These are phyloP conservation scores for Coendou prehensilis DNA, from an alignment of 2,797 vertebrate species.

Conservation along the genomic window DNA sequence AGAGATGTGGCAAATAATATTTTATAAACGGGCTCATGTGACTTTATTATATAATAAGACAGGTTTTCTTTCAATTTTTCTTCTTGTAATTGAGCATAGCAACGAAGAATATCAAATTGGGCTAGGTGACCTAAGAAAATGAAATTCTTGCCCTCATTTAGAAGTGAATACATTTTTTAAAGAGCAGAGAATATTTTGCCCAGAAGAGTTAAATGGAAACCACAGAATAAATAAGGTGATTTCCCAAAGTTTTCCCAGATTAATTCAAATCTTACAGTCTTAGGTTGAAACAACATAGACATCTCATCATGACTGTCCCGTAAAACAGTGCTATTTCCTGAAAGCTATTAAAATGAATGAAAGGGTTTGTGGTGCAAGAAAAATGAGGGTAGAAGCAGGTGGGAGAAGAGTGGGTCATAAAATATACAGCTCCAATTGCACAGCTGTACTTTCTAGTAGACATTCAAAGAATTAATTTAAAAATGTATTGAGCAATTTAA, in stretches of 20 bases:
- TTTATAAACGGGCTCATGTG: slow-evolving; percentile 31
- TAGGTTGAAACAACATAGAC: slow-evolving; percentile 57
- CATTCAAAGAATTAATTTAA: slow-evolving; percentile 61
- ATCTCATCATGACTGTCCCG: slow-evolving; percentile 1
- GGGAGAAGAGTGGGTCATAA: slow-evolving; percentile 35
- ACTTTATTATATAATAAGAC: slow-evolving; percentile 65
- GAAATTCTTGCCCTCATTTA: slow-evolving; percentile 59
- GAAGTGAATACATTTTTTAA: slow-evolving; percentile 46
- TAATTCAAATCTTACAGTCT: slow-evolving; percentile 68
- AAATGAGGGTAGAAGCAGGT: slow-evolving; percentile 60
- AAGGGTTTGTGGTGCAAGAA: slow-evolving; percentile 61
- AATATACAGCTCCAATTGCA: slow-evolving; percentile 31
- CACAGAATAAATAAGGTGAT: slow-evolving; percentile 59
- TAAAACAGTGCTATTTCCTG: slow-evolving; percentile 48
- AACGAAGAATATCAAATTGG: slow-evolving; percentile 58
- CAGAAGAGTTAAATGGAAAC: slow-evolving; percentile 64
- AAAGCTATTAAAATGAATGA: slow-evolving; percentile 58
- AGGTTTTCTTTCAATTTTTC: slow-evolving; percentile 58
- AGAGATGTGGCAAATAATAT: slow-evolving; percentile 25
- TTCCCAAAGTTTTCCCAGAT: slow-evolving; percentile 59
- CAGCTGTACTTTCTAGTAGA: slow-evolving; percentile 25
- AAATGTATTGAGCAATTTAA: slow-evolving; percentile 51
- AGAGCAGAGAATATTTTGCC: slow-evolving; percentile 60
- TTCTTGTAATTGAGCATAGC: slow-evolving; percentile 60
- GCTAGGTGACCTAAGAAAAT: background rate